Base-by-base conservation (phyloP, 1,140 invertebrate species). In the Penaeus chinensis region DNA sequence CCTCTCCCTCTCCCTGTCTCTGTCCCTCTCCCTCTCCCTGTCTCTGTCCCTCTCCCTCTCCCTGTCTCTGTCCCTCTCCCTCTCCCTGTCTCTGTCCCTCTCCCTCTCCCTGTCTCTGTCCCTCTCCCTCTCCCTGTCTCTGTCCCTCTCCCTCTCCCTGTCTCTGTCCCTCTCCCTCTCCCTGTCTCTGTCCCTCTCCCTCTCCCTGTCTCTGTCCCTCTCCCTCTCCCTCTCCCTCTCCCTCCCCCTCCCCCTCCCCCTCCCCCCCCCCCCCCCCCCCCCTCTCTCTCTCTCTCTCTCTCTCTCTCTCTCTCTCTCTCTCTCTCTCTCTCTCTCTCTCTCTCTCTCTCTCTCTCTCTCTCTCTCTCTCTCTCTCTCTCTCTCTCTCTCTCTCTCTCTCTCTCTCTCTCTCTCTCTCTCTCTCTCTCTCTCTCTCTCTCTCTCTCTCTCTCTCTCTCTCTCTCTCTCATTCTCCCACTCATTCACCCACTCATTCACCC, bases 231-330 rank as follows among this genome's bases (percentile, higher is more conserved):
- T n/a, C 63, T n/a, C 63, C 63, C n/a, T n/a, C n/a, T n/a, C n/a
- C 63, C 63, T n/a, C 63, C 63, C n/a, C 63, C 63, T n/a, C 63
- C 63, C 63, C 63, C 63, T 65, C 63, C n/a, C 63, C n/a, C 63
- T 65, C 63, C n/a, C 63, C n/a, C 63, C n/a, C 63, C n/a, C 63
- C n/a, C 63, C n/a, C 63, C n/a, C 63, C n/a, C 63, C n/a, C 63
- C n/a, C 63, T 65, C 63, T 65, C 63, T 65, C 63, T 65, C 63
- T 65, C 63, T 65, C 63, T 65, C 63, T 65, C 63, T 65, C 63
- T 65, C 63, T 65, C 63, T 65, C 63, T 65, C 63, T 65, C 63
- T 65, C 63, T 65, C 63, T 65, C 63, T 65, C 63, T 65, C 63
- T 65, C 63, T 65, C 63, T 65, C 63, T 65, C 63, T 65, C 63